phyloP scores from a whole-genome alignment of 2,888 invertebrate species.

The Criorhina ranunculi region DNA sequence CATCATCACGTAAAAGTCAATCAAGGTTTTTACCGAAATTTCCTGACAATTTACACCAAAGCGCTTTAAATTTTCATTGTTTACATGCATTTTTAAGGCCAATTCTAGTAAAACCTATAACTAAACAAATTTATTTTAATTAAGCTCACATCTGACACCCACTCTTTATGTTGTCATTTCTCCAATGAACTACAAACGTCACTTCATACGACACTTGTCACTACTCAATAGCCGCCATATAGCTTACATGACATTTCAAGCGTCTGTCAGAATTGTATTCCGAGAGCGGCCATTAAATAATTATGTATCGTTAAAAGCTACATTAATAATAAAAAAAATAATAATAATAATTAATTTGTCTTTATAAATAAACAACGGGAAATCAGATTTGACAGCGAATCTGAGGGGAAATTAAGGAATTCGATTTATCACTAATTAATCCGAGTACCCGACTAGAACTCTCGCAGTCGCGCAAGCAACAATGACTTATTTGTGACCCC shows the following conservation, averaged over 20 bases:
- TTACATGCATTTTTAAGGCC: too few relatives aligned
- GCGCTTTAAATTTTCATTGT: too few relatives aligned
- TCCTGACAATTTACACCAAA: too few relatives aligned
- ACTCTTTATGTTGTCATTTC: too few relatives aligned
- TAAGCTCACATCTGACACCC: too few relatives aligned
- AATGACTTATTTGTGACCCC: slow-evolving; percentile 65
- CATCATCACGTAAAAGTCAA: too few relatives aligned
- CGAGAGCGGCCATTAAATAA: neutral
- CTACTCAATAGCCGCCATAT: too few relatives aligned
- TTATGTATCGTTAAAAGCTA: slow-evolving; percentile 6
- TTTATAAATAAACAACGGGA: slow-evolving; percentile 17
- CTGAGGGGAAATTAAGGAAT: neutral
- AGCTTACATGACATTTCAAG: neutral
- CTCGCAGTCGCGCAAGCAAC: slow-evolving; percentile 1
- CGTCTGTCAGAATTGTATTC: neutral
- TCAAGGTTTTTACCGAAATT: too few relatives aligned
- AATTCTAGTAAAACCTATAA: too few relatives aligned
- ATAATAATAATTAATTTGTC: slow-evolving; percentile 22
- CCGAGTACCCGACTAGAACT: slow-evolving; percentile 28
- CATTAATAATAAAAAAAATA: neutral
- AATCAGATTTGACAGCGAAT: slow-evolving; percentile 6
- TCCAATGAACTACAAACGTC: too few relatives aligned
- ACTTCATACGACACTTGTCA: too few relatives aligned
- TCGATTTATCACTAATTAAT: slow-evolving; percentile 48
- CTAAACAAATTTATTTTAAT: too few relatives aligned